Evolutionary conservation across 2,113 vertebrate species (phyloP), one percentile per base, ranked within the genome.

Genomic region (Thunnus thynnus): DNA sequence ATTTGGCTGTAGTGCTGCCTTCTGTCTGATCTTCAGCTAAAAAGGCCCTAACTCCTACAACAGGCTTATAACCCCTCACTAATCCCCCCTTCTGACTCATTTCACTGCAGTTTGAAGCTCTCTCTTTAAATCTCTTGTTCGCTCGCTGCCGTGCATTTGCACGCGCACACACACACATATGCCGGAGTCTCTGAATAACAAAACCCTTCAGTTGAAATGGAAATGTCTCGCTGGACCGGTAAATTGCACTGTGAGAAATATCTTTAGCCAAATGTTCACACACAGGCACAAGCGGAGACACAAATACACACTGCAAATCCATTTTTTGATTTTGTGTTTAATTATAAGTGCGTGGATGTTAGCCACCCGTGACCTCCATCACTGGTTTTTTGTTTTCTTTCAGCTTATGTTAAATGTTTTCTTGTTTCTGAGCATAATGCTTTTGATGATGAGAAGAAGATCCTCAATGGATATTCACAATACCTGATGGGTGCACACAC

Each of bases 11-110:
- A 78, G 68, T 61, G 78, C 78, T 84, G 80, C 76, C 69, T 83
- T 87, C 86, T 82, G 87, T 92, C 87, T 92, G 92, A 92, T 92
- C 89, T 91, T 74, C 56, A 87, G 87, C 84, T 90, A 84, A 89
- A 93, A 93, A 90, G 89, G 90, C 86, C 83, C 86, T 65, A 86
- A 86, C 87, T 92, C 85, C 78, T 91, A 91, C 90, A 93, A 90
- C 86, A 87, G 86, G 84, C 87, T 91, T 92, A 92, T 86, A 92
- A 90, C 82, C 86, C 85, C 68, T 81, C 47, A 1, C 80, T 93
- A 94, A 93, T 93, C 90, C 91, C 80, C 69, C 78, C 90, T 81
- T 88, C 89, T 88, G 89, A 91, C 80, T 93, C 85, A 92, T 93
- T 91, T 89, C 80, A 87, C 85, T 90, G 83, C 85, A 77, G 86